Percentiles rank a stretch among this genome's conserved stretches.
Conservation (phyloP, 2,113 vertebrate species). For the Limnothrissa miodon region DNA sequence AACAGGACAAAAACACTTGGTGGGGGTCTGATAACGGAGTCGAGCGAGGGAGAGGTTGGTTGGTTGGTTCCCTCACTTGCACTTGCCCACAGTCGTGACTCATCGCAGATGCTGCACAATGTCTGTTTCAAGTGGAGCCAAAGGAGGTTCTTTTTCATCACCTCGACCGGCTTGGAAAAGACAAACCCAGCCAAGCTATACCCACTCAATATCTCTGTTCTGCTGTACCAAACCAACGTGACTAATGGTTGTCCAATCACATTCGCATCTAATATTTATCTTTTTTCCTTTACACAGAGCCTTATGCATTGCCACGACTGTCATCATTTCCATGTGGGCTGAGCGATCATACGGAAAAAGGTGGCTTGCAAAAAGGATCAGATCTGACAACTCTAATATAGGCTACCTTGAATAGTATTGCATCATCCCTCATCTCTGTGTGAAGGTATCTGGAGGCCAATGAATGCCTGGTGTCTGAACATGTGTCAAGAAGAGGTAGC, state of each 20-base stretch:
- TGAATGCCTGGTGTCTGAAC: background rate
- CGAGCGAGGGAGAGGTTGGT: background rate
- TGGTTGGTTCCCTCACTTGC: background rate
- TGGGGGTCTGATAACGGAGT: background rate
- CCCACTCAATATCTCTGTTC: background rate
- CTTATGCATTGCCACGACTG: background rate
- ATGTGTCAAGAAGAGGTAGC: background rate
- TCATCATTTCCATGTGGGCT: background rate
- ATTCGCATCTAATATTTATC: background rate
- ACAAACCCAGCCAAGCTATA: background rate
- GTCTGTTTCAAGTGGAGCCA: slow-evolving; percentile 8
- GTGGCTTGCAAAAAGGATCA: background rate
- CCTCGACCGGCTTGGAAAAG: background rate
- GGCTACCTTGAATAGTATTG: background rate
- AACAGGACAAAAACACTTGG: background rate
- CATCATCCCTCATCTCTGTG: background rate
- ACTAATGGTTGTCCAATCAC: background rate
- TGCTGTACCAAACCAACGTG: background rate
- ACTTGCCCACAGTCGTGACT: background rate
- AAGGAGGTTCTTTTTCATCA: background rate
- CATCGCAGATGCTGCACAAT: background rate
- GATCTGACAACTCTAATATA: background rate
- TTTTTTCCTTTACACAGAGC: background rate
- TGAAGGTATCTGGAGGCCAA: too few relatives aligned
- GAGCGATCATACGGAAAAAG: background rate